A percentile compares a stretch with the other conserved stretches of the same genome.
phyloP scores from a whole-genome alignment of 1,140 invertebrate genomes.

The Heterodera carotae region DNA sequence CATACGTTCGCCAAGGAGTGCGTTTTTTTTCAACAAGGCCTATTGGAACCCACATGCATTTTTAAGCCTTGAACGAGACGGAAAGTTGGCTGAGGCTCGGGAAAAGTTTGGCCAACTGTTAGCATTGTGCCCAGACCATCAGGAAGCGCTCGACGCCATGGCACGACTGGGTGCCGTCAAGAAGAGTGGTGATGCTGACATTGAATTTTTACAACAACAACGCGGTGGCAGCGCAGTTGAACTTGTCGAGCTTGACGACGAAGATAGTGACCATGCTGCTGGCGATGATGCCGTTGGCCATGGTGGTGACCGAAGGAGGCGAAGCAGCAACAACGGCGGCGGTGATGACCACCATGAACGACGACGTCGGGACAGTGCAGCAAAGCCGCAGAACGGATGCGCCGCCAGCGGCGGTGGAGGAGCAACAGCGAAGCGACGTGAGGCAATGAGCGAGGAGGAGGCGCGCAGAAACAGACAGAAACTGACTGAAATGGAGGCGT shows the following conservation, averaged over 20 bases:
- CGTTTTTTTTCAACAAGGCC: conserved; percentile 7
- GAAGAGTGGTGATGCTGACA: not conserved
- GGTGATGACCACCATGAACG: conserved; percentile 21
- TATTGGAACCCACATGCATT: not conserved
- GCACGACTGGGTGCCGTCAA: not conserved
- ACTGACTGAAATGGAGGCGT: conserved; percentile 42
- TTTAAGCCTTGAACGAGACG: conserved; percentile 31
- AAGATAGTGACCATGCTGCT: not conserved
- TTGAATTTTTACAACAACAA: too few relatives aligned
- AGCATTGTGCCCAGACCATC: conserved; percentile 1
- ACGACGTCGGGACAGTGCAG: conserved; percentile 8
- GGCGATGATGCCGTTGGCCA: not conserved
- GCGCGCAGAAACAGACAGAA: conserved; percentile 26
- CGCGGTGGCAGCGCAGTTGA: too few relatives aligned
- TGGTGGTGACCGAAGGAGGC: not conserved
- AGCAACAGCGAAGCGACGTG: not conserved
- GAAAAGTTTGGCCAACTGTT: conserved; percentile 20
- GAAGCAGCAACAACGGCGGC: too few relatives aligned
- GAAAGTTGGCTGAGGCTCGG: conserved; percentile 15
- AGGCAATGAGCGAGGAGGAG: conserved; percentile 20
- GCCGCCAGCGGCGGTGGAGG: not conserved
- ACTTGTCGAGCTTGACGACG: not conserved
- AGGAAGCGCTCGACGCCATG: conserved; percentile 4
- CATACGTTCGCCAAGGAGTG: conserved; percentile 33
- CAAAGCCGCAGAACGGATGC: conserved; percentile 5